phyloP scores from a whole-genome alignment of 2,113 vertebrate species.

The Chelonoidis abingdonii region DNA sequence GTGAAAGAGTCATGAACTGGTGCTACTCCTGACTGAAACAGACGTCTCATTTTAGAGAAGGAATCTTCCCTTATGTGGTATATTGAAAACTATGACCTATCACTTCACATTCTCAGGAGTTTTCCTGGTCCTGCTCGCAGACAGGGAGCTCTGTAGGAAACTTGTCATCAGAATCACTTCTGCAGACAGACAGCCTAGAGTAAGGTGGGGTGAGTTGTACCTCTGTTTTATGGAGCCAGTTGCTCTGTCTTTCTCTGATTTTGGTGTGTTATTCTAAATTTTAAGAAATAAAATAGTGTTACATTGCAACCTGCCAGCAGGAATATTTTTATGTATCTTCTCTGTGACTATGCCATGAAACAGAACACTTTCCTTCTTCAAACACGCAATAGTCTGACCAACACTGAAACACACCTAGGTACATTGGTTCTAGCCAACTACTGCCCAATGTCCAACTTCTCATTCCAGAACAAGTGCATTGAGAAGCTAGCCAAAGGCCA shows the following conservation, averaged over 20 bases:
- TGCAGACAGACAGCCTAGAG: background rate
- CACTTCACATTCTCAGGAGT: background rate
- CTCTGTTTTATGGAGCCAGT: no score
- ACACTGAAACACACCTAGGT: background rate
- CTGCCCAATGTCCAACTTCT: no score
- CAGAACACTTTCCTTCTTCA: background rate
- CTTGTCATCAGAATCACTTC: background rate
- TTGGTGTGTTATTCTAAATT: no score
- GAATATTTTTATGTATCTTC: background rate
- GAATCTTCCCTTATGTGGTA: no score
- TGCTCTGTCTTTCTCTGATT: no score
- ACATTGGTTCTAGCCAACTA: background rate
- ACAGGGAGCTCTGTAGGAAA: background rate
- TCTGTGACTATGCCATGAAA: background rate
- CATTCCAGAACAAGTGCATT: background rate
- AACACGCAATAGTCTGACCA: background rate
- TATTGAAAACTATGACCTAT: no score
- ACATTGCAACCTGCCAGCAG: no score
- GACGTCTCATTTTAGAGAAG: no score
- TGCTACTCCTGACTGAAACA: no score
- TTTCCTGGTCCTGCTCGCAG: background rate
- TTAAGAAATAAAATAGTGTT: no score
- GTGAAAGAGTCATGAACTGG: no score
- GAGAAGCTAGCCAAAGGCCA: background rate
- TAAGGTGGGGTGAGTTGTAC: no score